phyloP scores from a whole-genome alignment of 2,113 vertebrate species.

The Antennarius striatus region DNA sequence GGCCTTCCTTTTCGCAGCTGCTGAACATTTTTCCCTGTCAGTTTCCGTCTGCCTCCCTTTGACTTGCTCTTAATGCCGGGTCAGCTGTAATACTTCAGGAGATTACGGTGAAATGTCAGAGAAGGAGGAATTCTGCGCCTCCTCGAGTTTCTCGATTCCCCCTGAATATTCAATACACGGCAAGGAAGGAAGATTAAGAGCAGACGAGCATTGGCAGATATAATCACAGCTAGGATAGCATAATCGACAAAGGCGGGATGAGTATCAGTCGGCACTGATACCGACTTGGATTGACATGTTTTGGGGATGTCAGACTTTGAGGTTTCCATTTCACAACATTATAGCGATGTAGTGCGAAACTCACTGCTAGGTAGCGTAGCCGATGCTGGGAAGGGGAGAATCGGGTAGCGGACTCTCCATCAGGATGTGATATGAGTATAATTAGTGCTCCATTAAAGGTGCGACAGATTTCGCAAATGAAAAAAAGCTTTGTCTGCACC shows the following conservation, averaged over 20 bases:
- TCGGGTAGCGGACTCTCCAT: no score
- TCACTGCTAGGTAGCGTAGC: not conserved
- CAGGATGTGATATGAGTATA: conserved; percentile 13
- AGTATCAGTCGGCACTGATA: not conserved
- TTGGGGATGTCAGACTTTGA: conserved; percentile 38
- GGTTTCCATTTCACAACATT: conserved; percentile 47
- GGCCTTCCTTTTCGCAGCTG: conserved; percentile 60
- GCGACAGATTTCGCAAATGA: conserved; percentile 8
- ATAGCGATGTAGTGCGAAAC: no score
- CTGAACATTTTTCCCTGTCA: conserved; percentile 42
- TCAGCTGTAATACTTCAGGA: not conserved
- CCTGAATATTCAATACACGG: not conserved
- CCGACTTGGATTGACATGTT: conserved; percentile 31
- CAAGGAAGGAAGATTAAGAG: no score
- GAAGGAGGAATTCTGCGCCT: not conserved
- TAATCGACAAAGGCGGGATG: conserved; percentile 12
- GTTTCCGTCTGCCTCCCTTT: conserved; percentile 6
- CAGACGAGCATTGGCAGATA: not conserved
- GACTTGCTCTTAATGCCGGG: conserved; percentile 7
- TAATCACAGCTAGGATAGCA: conserved; percentile 4
- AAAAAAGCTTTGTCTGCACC: not conserved
- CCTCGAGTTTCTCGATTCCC: not conserved
- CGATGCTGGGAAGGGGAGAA: not conserved
- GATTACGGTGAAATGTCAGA: not conserved
- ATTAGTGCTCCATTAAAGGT: conserved; percentile 38